phyloP scores from a whole-genome alignment of 2,113 vertebrate genomes.

The Gasterosteus nipponicus region DNA sequence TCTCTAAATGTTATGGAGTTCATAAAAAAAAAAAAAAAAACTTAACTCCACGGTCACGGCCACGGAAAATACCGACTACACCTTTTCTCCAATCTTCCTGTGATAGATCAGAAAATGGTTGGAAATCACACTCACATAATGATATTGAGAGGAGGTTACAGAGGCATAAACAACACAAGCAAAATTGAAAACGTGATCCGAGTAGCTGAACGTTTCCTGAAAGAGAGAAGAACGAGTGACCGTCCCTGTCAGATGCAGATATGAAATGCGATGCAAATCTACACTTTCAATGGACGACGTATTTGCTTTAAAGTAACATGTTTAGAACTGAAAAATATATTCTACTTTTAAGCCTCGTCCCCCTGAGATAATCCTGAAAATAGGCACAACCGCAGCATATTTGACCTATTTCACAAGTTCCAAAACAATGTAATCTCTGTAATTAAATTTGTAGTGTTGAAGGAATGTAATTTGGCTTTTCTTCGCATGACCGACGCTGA shows the following conservation, averaged over 20 bases:
- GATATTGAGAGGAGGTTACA: background rate
- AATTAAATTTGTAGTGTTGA: background rate
- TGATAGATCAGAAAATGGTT: background rate
- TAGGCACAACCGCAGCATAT: background rate
- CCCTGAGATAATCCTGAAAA: background rate
- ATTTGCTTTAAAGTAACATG: background rate
- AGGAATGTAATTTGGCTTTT: background rate
- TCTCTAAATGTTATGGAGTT: background rate
- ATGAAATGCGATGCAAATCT: background rate
- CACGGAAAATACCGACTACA: background rate
- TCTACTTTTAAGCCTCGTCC: background rate
- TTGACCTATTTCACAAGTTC: background rate
- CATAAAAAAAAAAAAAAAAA: background rate
- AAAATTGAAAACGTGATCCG: too few species aligned
- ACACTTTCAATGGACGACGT: background rate
- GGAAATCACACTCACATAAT: background rate
- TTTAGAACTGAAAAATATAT: background rate
- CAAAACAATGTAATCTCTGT: conserved; percentile 1
- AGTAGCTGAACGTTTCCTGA: too few species aligned
- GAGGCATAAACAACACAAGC: background rate
- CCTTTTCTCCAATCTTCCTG: background rate
- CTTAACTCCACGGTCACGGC: too few species aligned
- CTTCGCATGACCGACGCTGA: background rate
- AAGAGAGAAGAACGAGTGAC: background rate
- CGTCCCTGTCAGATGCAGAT: background rate